Evolutionary conservation across 2,113 vertebrate genomes (phyloP), one percentile per base, ranked within the genome.

Genomic region (Cebus imitator): DNA sequence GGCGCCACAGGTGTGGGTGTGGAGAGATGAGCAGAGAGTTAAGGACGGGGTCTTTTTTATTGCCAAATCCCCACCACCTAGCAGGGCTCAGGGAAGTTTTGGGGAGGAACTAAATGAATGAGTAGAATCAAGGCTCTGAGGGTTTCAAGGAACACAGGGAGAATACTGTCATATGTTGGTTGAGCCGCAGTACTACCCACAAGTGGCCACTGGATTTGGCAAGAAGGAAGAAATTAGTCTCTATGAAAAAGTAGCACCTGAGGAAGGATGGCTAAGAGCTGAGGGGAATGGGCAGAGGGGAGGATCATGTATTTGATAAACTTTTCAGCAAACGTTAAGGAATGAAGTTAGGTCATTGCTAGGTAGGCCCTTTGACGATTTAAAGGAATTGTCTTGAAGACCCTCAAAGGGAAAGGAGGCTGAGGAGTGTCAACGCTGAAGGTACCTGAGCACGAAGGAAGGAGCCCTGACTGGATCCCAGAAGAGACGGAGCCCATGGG

Each of bases 201-300:
- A 48, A 45, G 50, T 58, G 76, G 16, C 25, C 52, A 35, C n/a
- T 70, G 25, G 37, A 72, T 86, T 80, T 82, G 87, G 10, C 20
- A 76, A 61, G 82, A 76, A 80, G 73, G 92, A 92, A 87, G 84
- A 70, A 43, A 80, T 80, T 43, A 73, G 37, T 72, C 18, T 45
- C 72, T 48, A 13, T 2, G 25, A 43, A 37, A 70, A 66, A 72
- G 57, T 12, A 35, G 12, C 58, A 35, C 90, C 82, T 43, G 43
- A 92, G 87, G 35, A 92, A 61, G 79, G 35, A 37, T 35, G 18
- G 23, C 12, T 73, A 72, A 55, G 68, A 16, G 37, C 30, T 72
- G n/a, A 57, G 8, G 20, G 35, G 17, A n/a, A 30, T 5, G 37
- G 87, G 57, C 78, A 68, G 82, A 45, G 5, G 37, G 61, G 45